Evolutionary conservation across 2,888 invertebrate genomes (phyloP), one percentile per base, ranked within the genome.

Genomic region (Cheilosia pagana): DNA sequence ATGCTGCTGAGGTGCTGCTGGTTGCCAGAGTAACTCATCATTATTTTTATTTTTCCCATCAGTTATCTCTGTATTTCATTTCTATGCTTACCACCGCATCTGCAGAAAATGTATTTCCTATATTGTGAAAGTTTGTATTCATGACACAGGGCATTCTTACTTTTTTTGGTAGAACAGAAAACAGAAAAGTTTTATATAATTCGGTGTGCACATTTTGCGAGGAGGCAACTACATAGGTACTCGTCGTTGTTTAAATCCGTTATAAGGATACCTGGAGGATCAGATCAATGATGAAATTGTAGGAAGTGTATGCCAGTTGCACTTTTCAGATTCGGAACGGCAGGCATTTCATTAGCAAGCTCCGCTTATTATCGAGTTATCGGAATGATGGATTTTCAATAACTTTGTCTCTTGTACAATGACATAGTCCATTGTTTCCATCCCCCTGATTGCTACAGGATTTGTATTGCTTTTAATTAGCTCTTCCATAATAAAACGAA

Each of bases 21-120:
- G 82, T 82, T 82, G 77, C 62, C 78, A 67, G 43, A 67, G 82
- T 55, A 76, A 82, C 78, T 72, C 77, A 82, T 82, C 82, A 82
- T 82, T 82, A 82, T 31, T 53, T 12, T 35, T 12, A 31, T 28
- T 82, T 77, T 77, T 76, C 19, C 43, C 53, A 35, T 67, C 50
- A 62, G 67, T 67, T 78, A 62, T 78, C 72, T 35, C 43, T 67
- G n/a, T 35, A 50, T 8, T 48, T 74, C 19, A 52, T 60, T 55
- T 60, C 62, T 50, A 19, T 43, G 70, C 41, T 39, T 35, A 43
- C 31, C 57, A 41, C 52, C 62, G 57, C 62, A 55, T 50, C 50
- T 10, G 12, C 0, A 3, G 12, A 70, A 62, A 55, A 55, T 48
- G 45, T 35, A 16, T 39, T 25, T 52, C 25, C 6, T 19, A 28